phyloP scores from a whole-genome alignment of 2,888 invertebrate genomes.

The Automeris io region DNA sequence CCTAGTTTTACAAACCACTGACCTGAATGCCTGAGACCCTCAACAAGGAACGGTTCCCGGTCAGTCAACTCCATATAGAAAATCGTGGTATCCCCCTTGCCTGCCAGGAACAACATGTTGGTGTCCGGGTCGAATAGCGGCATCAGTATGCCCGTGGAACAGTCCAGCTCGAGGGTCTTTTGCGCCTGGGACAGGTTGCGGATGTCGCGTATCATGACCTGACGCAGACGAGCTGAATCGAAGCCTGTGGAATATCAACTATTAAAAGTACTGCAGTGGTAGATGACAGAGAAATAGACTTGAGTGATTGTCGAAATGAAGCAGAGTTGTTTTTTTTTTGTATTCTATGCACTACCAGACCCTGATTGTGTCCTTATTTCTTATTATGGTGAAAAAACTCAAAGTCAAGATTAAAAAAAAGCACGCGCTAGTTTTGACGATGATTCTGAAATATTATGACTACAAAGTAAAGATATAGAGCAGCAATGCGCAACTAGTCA shows the following conservation, averaged over 20 bases:
- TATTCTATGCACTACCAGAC: too few relatives aligned
- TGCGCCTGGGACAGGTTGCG: conserved; percentile 87
- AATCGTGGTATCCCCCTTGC: conserved; percentile 95
- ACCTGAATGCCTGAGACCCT: conserved; percentile 89
- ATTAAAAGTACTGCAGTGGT: too few relatives aligned
- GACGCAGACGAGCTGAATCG: conserved; percentile 89
- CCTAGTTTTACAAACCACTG: conserved; percentile 5
- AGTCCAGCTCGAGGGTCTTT: conserved; percentile 88
- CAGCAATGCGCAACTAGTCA: too few relatives aligned
- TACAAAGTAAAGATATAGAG: too few relatives aligned
- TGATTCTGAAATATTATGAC: too few relatives aligned
- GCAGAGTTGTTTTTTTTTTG: too few relatives aligned
- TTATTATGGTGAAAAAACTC: too few relatives aligned
- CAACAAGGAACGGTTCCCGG: conserved; percentile 91
- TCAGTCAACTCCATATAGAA: conserved; percentile 93
- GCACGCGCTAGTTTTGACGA: too few relatives aligned
- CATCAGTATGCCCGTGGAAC: conserved; percentile 93
- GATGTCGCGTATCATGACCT: conserved; percentile 92
- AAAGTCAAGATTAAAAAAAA: too few relatives aligned
- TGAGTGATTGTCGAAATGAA: too few relatives aligned
- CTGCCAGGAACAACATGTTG: conserved; percentile 95
- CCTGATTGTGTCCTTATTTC: too few relatives aligned
- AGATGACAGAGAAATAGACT: too few relatives aligned
- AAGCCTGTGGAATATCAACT: conserved; percentile 73
- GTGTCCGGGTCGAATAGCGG: conserved; percentile 96